phyloP scores from a whole-genome alignment of 2,888 invertebrate species.

The Prosapia bicincta region DNA sequence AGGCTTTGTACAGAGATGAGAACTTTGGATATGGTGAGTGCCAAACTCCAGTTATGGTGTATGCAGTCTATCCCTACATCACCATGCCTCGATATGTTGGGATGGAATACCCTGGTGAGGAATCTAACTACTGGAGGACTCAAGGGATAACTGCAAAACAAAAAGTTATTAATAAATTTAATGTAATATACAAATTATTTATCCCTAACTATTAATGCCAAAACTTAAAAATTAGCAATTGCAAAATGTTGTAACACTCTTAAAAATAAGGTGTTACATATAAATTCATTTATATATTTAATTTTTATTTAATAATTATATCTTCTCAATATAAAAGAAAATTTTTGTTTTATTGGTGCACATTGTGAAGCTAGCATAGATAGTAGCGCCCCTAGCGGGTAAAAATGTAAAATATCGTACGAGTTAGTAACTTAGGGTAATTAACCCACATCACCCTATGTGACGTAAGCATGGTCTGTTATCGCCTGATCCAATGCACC shows the following conservation, averaged over 20 bases:
- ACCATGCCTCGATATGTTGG: conserved; percentile 91
- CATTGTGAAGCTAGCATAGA: too few relatives aligned
- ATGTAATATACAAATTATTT: conserved; percentile 9
- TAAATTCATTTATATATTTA: too few relatives aligned
- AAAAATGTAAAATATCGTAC: too few relatives aligned
- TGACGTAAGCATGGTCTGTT: too few relatives aligned
- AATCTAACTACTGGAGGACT: conserved; percentile 88
- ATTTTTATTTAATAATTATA: too few relatives aligned
- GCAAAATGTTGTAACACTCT: background rate
- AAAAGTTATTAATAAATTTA: conserved; percentile 13
- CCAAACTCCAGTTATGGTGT: conserved; percentile 95
- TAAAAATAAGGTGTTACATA: too few relatives aligned
- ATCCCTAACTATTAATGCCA: background rate
- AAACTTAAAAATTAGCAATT: background rate
- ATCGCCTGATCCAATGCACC: too few relatives aligned
- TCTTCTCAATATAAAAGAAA: too few relatives aligned
- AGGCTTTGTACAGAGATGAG: conserved; percentile 84
- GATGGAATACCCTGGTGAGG: conserved; percentile 89
- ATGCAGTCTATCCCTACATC: conserved; percentile 95
- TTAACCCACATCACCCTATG: too few relatives aligned
- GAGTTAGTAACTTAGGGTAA: too few relatives aligned
- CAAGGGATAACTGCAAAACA: conserved; percentile 73
- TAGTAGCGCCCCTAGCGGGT: too few relatives aligned
- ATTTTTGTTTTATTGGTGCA: too few relatives aligned
- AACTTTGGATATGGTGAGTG: conserved; percentile 85